A percentile compares a stretch with the other conserved stretches of the same genome.
Evolutionary conservation across 2,888 invertebrate species (phyloP).

Genomic region (Litoditis marina): DNA sequence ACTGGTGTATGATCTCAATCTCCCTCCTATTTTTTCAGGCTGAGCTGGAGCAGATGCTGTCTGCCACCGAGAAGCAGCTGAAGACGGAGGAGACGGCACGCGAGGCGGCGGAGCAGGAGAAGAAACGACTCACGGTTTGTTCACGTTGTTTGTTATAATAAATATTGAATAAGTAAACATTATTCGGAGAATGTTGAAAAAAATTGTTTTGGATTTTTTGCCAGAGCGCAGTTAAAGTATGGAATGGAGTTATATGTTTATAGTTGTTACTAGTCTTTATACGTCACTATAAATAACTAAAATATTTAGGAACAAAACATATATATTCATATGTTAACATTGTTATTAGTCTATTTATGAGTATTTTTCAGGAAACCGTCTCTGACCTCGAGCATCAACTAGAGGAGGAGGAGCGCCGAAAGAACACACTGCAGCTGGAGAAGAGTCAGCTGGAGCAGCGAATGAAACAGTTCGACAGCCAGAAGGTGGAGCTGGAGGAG

Average conservation of each 20-base stretch:
- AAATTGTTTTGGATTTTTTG: too few relatives aligned
- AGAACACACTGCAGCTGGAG: conserved; percentile 93
- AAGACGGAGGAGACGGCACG: conserved; percentile 81
- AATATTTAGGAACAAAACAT: too few relatives aligned
- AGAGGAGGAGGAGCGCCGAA: conserved; percentile 91
- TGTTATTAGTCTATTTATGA: too few relatives aligned
- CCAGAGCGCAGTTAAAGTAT: too few relatives aligned
- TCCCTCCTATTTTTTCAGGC: too few relatives aligned
- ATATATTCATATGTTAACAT: too few relatives aligned
- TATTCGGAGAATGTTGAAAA: too few relatives aligned
- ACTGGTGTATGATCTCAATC: too few relatives aligned
- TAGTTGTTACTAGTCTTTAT: too few relatives aligned
- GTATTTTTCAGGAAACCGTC: conserved; percentile 38
- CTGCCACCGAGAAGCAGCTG: conserved; percentile 67
- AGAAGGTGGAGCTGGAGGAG: conserved; percentile 24
- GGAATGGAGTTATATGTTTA: too few relatives aligned
- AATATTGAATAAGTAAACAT: too few relatives aligned
- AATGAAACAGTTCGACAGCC: conserved; percentile 62
- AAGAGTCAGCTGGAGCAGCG: conserved; percentile 95
- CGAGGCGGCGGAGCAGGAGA: conserved; percentile 92
- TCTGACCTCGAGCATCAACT: conserved; percentile 65
- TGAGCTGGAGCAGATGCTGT: conserved; percentile 19
- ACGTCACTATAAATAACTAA: too few relatives aligned
- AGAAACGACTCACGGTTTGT: conserved; percentile 78
- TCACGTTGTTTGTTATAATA: neutral